Evolutionary conservation across 2,797 vertebrate genomes (phyloP).

Genomic region (Pseudochaenichthys georgianus): DNA sequence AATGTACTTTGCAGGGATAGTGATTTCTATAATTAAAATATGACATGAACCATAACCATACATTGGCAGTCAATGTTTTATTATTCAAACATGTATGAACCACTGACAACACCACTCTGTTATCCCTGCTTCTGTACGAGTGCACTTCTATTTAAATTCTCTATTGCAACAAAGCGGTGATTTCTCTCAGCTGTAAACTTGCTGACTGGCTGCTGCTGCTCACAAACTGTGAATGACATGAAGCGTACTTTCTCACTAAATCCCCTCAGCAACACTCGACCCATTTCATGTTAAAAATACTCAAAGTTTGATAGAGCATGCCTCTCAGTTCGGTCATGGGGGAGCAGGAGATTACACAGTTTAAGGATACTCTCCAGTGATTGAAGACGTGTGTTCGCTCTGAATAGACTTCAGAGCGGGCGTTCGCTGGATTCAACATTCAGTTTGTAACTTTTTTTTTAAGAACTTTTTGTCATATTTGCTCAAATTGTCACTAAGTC

Average conservation of each 20-base stretch:
- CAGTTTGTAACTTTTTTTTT: too few relatives aligned
- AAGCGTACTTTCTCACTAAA: conserved; percentile 44
- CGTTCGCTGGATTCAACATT: conserved; percentile 28
- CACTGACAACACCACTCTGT: not conserved
- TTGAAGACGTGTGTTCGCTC: conserved; percentile 4
- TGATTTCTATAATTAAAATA: not conserved
- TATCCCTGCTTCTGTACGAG: conserved; percentile 14
- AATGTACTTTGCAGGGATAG: too few relatives aligned
- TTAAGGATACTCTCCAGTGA: conserved; percentile 37
- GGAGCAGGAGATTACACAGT: conserved; percentile 30
- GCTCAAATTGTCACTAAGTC: too few relatives aligned
- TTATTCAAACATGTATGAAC: too few relatives aligned
- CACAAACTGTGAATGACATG: conserved; percentile 43
- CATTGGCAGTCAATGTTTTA: not conserved
- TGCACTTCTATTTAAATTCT: conserved; percentile 45
- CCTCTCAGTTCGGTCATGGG: conserved; percentile 20
- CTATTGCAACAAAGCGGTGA: conserved; percentile 41
- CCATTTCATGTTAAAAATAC: conserved; percentile 39
- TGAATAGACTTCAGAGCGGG: conserved; percentile 24
- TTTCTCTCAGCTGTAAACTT: conserved; percentile 48
- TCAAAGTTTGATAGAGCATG: conserved; percentile 38
- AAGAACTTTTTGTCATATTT: too few relatives aligned
- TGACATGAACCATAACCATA: conserved; percentile 14
- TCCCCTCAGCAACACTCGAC: conserved; percentile 40
- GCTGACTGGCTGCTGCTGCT: conserved; percentile 53